Percentiles rank a stretch among this genome's conserved stretches.
Evolutionary conservation across 2,888 invertebrate genomes (phyloP).

Genomic region (Timandra comae): DNA sequence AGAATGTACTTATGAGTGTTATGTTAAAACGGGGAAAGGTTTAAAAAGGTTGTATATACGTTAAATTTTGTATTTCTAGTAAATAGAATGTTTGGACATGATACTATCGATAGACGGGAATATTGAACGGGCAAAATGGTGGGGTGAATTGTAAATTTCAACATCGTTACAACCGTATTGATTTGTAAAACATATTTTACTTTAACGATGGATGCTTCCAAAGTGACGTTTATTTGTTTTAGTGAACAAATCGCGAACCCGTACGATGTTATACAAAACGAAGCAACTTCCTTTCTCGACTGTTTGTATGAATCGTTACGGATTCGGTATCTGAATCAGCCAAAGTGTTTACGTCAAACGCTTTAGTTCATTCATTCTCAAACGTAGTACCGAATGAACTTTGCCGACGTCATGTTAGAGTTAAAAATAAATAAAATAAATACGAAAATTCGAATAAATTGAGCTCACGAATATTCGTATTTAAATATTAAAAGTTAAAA

Average conservation of each 20-base stretch:
- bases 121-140: conserved; percentile 40
- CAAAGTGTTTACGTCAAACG: conserved; percentile 19
- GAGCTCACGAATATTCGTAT: conserved; percentile 71
- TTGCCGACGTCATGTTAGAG: conserved; percentile 45
- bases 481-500: conserved; percentile 53
- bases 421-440: conserved; percentile 43
- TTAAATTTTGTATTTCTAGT: conserved; percentile 77
- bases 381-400: conserved; percentile 30
- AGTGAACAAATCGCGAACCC: conserved; percentile 51
- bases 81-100: conserved; percentile 66
- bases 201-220: conserved; percentile 30
- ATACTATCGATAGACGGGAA: conserved; percentile 58
- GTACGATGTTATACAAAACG: conserved; percentile 60
- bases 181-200: conserved; percentile 29
- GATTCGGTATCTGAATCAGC: conserved; percentile 50
- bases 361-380: conserved; percentile 16
- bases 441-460: conserved; percentile 50
- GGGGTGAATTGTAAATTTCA: conserved; percentile 46
- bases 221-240: conserved; percentile 18
- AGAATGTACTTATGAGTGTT: conserved; percentile 73
- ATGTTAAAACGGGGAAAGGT: conserved; percentile 54
- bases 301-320: conserved; percentile 63
- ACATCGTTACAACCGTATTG: conserved; percentile 48
- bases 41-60: conserved; percentile 76
- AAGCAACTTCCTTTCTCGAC: conserved; percentile 73